phyloP scores from a whole-genome alignment of 2,888 invertebrate species.

The Apamea anceps region DNA sequence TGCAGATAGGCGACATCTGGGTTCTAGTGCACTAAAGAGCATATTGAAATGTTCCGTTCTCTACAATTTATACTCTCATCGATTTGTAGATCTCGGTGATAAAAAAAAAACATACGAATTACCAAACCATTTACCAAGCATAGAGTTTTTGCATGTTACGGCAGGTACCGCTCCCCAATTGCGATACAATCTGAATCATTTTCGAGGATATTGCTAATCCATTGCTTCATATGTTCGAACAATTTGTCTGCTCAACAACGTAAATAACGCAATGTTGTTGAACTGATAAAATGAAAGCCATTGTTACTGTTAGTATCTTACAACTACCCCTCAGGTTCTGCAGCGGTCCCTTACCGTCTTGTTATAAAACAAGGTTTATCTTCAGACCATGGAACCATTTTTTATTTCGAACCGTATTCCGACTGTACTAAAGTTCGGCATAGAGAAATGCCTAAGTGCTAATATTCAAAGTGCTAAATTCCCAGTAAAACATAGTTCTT shows the following conservation, averaged over 20 bases:
- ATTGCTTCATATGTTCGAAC: too few species aligned
- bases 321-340: not conserved
- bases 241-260: too few species aligned
- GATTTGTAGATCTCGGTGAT: not conserved
- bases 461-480: not conserved
- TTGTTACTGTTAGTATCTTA: too few species aligned
- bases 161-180: not conserved
- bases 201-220: too few species aligned
- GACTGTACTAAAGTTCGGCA: not conserved
- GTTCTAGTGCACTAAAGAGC: not conserved
- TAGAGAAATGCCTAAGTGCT: not conserved
- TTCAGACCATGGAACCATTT: not conserved
- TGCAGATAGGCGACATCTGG: not conserved
- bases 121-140: not conserved
- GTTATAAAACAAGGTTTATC: not conserved
- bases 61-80: not conserved
- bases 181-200: too few species aligned
- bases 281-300: too few species aligned
- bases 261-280: too few species aligned
- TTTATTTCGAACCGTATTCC: not conserved
- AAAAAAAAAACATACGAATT: not conserved
- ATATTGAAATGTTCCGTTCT: not conserved
- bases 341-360: not conserved
- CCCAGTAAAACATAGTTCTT: not conserved
- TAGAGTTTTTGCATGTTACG: not conserved